These are phyloP conservation scores for Apamea anceps DNA, from an alignment of 2,888 invertebrate genomes.

Conservation along the genomic window DNA sequence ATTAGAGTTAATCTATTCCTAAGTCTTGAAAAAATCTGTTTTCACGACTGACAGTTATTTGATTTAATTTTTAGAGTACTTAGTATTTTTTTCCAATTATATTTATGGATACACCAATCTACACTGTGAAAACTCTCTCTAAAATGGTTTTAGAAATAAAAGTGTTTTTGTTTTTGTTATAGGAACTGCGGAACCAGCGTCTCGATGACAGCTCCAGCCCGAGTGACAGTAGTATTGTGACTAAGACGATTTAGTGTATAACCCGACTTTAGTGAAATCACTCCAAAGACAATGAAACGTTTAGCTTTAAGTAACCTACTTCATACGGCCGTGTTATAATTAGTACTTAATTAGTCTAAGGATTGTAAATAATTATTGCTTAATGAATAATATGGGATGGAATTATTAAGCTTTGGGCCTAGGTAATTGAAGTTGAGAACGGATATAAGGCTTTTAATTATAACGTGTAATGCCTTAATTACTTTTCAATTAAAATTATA, in stretches of 20 bases:
- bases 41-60: background rate
- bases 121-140: background rate
- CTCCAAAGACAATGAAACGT: conserved; percentile 72
- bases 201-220: conserved; percentile 86
- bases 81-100: background rate
- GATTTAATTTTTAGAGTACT: too few species aligned
- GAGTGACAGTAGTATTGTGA: conserved; percentile 87
- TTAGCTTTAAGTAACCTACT: conserved; percentile 57
- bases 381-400: background rate
- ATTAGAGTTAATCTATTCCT: background rate
- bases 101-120: background rate
- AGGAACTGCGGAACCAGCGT: conserved; percentile 85
- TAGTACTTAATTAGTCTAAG: conserved; percentile 46
- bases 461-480: conserved; percentile 34
- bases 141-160: background rate
- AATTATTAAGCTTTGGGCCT: conserved; percentile 42
- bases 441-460: conserved; percentile 23
- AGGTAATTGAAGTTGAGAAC: conserved; percentile 34
- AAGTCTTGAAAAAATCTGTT: background rate
- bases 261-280: conserved; percentile 85
- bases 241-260: conserved; percentile 89
- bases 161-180: conserved; percentile 68
- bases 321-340: conserved; percentile 56
- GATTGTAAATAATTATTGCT: conserved; percentile 58
- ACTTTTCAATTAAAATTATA: conserved; percentile 4